Conservation (phyloP, 1,140 invertebrate genomes). For the Calliopsis andreniformis region DNA sequence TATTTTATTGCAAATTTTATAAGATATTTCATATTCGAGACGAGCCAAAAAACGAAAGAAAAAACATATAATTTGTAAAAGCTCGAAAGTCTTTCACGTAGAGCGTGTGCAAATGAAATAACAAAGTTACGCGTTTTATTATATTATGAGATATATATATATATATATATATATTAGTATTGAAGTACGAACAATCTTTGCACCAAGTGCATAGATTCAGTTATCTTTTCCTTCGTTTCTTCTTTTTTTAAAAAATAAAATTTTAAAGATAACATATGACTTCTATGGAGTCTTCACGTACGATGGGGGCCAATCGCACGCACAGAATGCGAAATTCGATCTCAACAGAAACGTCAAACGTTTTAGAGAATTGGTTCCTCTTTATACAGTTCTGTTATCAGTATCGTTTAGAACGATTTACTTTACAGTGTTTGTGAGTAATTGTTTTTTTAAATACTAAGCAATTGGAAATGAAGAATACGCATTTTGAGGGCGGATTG, state of each 20-base stretch:
- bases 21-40: constrained; percentile 40
- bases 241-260: constrained; percentile 44
- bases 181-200: constrained; percentile 27
- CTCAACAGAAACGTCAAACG: constrained; percentile 30
- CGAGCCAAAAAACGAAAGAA: neutral
- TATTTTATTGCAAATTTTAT: constrained; percentile 74
- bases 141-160: constrained; percentile 28
- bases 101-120: constrained; percentile 23
- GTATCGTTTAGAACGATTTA: constrained; percentile 6
- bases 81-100: constrained; percentile 34
- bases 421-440: neutral
- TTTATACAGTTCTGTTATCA: constrained; percentile 13
- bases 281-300: constrained; percentile 46
- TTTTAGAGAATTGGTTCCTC: constrained; percentile 35
- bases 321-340: constrained; percentile 37
- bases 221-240: constrained; percentile 31
- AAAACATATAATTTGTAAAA: constrained; percentile 2
- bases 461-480: constrained; percentile 2
- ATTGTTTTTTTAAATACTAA: neutral
- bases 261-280: constrained; percentile 38
- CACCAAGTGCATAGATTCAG: constrained; percentile 48
- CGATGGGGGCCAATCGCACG: constrained; percentile 44
- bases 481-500: too few relatives aligned
- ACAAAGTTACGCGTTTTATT: constrained; percentile 38
- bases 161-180: constrained; percentile 14